Evolutionary conservation across 2,888 invertebrate species (phyloP), one percentile per base, ranked within the genome.

Genomic region (Ellobium chinense): DNA sequence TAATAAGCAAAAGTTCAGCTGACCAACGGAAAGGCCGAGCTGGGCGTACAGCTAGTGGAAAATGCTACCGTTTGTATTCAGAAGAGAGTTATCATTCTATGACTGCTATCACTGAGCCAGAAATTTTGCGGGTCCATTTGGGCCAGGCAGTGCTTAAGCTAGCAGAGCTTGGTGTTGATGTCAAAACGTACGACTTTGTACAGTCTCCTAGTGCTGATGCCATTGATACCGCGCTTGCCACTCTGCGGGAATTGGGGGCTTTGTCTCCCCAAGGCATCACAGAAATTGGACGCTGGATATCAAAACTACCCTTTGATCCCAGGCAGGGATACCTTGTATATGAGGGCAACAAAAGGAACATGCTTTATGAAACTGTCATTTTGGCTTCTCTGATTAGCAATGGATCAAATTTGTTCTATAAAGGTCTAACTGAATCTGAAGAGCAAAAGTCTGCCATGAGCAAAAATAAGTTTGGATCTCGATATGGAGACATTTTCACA

Each of bases 1-100:
- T 86, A 68, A 87, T 91, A 4, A 91, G 89, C 72, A 87, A 89
- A 82, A 92, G 92, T 70, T 92, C 92, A 3, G 92, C 93, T 5
- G 89, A 93, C 39, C 93, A 93, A 83, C 87, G 93, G 7, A 92
- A 91, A 84, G 93, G 93, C 7, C 85, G 93, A 78, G 93, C 93
- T 18, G 93, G 93, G 21, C 85, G 93, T 78, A 92, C 91, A 7
- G 87, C 88, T 24, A 82, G 89, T 7, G 93, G 93, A 0, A 89
- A 86, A 78, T 93, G 93, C 83, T 92, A 87, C 85, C 86, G 93
- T 37, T 86, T 93, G 14, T 93, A 91, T 82, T 88, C 88, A 9
- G 85, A 91, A 70, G 85, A 85, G n/a, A 87, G 88, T 24, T 93
- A 87, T 83, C 76, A 88, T 9, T 77, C 83, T 4, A 91, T 93